Base-by-base conservation (phyloP, 2,888 invertebrate genomes). In the Calliscelio sp. region DNA sequence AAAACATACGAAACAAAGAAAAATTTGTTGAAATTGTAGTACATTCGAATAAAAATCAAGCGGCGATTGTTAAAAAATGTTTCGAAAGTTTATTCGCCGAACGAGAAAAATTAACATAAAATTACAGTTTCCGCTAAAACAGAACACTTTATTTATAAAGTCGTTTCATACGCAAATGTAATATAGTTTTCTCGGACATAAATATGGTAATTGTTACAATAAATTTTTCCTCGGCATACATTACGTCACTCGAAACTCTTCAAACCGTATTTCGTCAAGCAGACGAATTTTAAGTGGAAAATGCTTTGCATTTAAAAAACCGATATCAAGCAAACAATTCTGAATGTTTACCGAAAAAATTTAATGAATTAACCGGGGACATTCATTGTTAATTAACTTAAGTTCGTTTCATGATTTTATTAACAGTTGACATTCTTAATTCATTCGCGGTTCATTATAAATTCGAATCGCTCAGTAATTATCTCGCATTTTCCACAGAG, bases 141-240 rank as follows among this genome's bases (percentile, higher is more conserved):
- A 55, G 7, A 28, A 28, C 16, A 20, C 10, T 55, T 28, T 55
- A 55, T 55, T 55, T 55, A 55, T 55, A 55, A 25, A 28, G 55
- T 32, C 55, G 16, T 55, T 55, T 25, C 28, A 55, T 55, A 55
- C 25, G 55, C 18, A 16, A 55, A 28, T 55, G 55, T 11, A 55
- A 55, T 55, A 41, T 41, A 41, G 25, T 41, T 61, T 61, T 8
- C 61, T 2, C 22, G 24, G 24, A 18, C 44, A 61, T 44, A 61
- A 61, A 61, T 61, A 61, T 61, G 61, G 61, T 61, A 61, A 61
- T 61, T 61, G 44, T 61, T 22, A 44, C 61, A 61, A 61, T 61
- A 41, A 61, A 61, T 61, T 61, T 44, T 16, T 24, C 18, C 55
- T n/a, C 44, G 16, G 41, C 24, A 44, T 20, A 44, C 25, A 61